Evolutionary conservation across 2,888 invertebrate genomes (phyloP), one percentile per base, ranked within the genome.

Genomic region (Idaea aversata): DNA sequence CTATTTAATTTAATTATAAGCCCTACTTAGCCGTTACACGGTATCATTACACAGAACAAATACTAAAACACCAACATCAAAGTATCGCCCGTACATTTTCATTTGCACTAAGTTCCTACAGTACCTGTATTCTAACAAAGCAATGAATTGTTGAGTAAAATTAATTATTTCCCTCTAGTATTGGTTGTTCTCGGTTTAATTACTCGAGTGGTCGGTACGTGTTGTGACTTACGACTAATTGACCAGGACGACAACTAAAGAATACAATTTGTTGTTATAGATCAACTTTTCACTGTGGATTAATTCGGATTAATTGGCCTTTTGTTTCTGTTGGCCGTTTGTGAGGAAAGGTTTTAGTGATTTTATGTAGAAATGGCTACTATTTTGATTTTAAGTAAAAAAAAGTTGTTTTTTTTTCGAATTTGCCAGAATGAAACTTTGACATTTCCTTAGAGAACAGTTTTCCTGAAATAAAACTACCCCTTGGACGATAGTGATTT

Each of bases 181-280:
- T 82, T 76, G 74, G 77, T 63, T 66, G 67, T 59, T 75, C 74
- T 69, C 71, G 68, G 72, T 78, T 79, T 80, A 79, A 82, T 81
- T 80, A 79, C 74, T 70, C 70, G 75, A 79, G 78, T 77, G 76
- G 80, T 73, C 72, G 75, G 74, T 79, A 80, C 76, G 80, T 82
- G 80, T 73, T 73, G 67, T 69, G 76, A 77, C 74, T 76, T 68
- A 70, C 73, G 73, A 76, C 79, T 80, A 78, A 80, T 80, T 80
- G 75, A 75, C 75, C 72, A 74, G 74, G 75, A 79, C 73, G 70
- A 68, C 66, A 65, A 73, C 71, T 77, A 80, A 77, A 75, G 75
- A 75, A 77, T 69, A 69, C 69, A 67, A 72, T 72, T 72, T 67
- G 67, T 64, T 66, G 64, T 64, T 63, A 61, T 62, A 58, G 61